A percentile compares a stretch with the other conserved stretches of the same genome.
These are phyloP conservation scores for Parasteatoda lunata DNA, from an alignment of 2,888 invertebrate genomes.

Conservation along the genomic window DNA sequence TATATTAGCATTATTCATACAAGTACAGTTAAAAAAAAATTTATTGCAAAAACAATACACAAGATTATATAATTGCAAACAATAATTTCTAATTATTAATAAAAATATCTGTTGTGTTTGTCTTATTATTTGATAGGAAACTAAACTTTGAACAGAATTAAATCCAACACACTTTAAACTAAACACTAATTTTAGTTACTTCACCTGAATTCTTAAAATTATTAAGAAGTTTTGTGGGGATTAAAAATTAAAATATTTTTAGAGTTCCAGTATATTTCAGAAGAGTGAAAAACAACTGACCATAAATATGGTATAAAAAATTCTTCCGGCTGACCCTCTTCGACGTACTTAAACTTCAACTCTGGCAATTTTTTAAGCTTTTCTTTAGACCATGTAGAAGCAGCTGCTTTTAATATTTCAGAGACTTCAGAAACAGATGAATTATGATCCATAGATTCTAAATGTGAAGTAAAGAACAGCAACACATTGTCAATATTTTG, in stretches of 20 bases:
- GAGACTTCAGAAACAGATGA: slow-evolving; percentile 91
- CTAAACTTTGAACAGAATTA: too few species aligned
- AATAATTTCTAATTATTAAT: too few species aligned
- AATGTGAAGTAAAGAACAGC: slow-evolving; percentile 80
- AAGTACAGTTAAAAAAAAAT: too few species aligned
- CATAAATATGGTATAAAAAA: slow-evolving; percentile 99
- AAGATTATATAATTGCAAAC: too few species aligned
- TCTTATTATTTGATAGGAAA: too few species aligned
- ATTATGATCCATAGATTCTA: slow-evolving; percentile 79
- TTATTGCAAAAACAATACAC: too few species aligned
- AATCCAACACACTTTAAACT: too few species aligned
- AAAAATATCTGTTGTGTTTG: too few species aligned
- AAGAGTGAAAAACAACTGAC: slow-evolving; percentile 84
- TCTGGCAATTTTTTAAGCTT: slow-evolving; percentile 98
- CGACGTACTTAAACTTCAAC: slow-evolving; percentile 98
- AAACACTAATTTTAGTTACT: not conserved
- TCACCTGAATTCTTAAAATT: not conserved
- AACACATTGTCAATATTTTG: slow-evolving; percentile 93
- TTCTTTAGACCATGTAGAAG: slow-evolving; percentile 94
- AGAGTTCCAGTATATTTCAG: slow-evolving; percentile 78
- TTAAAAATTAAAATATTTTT: slow-evolving; percentile 74
- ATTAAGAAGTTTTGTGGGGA: slow-evolving; percentile 67
- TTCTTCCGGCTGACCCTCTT: slow-evolving; percentile 98
- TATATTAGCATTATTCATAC: too few species aligned
- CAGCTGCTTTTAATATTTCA: slow-evolving; percentile 90